Conservation (phyloP, 2,113 vertebrate genomes). For the Pterocles burchelli region DNA sequence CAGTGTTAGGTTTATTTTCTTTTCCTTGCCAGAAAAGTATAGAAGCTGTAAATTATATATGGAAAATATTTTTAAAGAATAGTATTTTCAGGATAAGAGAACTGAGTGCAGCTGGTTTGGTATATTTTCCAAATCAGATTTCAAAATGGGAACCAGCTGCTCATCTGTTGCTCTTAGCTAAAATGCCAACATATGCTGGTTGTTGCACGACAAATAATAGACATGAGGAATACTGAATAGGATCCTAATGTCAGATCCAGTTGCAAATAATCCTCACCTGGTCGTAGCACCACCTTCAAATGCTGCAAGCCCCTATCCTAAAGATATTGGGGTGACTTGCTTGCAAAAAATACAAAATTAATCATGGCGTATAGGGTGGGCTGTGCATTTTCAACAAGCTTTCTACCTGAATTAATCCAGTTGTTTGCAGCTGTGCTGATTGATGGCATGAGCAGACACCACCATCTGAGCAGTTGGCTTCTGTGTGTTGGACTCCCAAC, state of each 20-base stretch:
- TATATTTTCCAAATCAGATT: conserved; percentile 67
- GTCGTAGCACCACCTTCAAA: background rate
- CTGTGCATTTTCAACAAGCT: background rate
- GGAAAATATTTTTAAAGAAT: conserved; percentile 65
- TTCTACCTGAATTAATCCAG: background rate
- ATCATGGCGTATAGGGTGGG: accelerated
- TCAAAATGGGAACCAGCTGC: conserved; percentile 65
- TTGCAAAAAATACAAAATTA: background rate
- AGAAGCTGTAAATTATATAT: conserved; percentile 66
- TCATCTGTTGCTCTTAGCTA: conserved; percentile 31
- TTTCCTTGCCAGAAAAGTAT: conserved; percentile 43
- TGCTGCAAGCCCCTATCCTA: background rate
- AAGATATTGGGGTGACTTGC: background rate
- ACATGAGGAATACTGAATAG: background rate
- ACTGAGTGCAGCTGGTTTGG: conserved; percentile 50
- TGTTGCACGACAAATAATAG: background rate
- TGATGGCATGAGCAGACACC: background rate
- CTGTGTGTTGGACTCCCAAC: background rate
- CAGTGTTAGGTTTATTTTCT: conserved; percentile 32
- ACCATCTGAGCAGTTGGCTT: background rate
- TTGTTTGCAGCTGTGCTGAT: background rate
- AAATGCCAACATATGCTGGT: background rate
- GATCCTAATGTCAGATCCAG: background rate
- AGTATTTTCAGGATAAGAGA: conserved; percentile 52
- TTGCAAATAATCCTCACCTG: background rate